Percentiles rank a stretch among this genome's conserved stretches.
Conservation (phyloP, 2,797 vertebrate genomes). For the Otolemur crassicaudatus region DNA sequence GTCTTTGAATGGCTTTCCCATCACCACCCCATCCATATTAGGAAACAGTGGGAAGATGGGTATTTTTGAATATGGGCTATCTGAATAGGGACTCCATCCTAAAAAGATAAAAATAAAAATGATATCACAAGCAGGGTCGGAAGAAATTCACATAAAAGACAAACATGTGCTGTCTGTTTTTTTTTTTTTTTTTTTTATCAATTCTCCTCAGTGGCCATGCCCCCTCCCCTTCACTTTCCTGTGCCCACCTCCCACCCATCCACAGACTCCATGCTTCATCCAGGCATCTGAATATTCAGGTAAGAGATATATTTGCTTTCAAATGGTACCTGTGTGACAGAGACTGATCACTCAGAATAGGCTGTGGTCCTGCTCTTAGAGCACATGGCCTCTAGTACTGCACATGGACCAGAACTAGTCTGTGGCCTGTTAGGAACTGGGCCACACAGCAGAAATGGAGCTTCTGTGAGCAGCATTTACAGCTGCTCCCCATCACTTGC, state of each 20-base stretch:
- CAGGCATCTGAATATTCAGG: not conserved
- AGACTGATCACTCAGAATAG: not conserved
- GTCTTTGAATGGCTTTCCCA: constrained; percentile 74
- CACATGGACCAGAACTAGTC: no score
- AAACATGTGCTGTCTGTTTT: not conserved
- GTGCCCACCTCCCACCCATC: no score
- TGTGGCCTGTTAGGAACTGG: no score
- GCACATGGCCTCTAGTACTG: not conserved
- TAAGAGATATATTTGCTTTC: not conserved
- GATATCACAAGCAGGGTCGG: not conserved
- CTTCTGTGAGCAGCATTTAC: no score
- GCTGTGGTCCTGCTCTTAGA: not conserved
- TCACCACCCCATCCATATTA: constrained; percentile 54
- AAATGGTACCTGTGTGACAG: not conserved
- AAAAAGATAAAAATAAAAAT: constrained; percentile 45
- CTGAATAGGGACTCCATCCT: constrained; percentile 66
- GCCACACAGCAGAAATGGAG: no score
- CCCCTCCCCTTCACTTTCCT: not conserved
- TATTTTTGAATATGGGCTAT: constrained; percentile 80
- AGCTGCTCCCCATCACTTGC: no score
- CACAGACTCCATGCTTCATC: not conserved
- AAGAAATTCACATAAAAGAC: not conserved
- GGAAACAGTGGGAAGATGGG: constrained; percentile 79
- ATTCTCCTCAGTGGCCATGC: not conserved
- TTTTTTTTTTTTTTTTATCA: not conserved